Percentiles rank a stretch among this genome's conserved stretches.
These are phyloP conservation scores for Orchesellides sinensis DNA, from an alignment of 2,888 invertebrate genomes.

Conservation along the genomic window DNA sequence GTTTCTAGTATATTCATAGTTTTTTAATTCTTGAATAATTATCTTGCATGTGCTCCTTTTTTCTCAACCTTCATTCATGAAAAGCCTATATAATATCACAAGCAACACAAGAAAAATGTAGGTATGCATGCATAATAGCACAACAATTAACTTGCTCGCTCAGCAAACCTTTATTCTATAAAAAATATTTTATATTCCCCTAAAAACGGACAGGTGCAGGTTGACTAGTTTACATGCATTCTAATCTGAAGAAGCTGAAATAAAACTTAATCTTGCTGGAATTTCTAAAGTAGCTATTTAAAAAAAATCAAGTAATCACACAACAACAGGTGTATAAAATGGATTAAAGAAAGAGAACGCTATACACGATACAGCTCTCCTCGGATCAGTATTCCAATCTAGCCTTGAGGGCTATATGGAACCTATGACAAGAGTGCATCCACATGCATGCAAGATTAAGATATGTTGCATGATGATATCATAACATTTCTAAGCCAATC, in stretches of 20 bases:
- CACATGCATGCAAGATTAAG: too few species aligned
- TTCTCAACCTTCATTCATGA: neutral
- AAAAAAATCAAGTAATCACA: slow-evolving; percentile 24
- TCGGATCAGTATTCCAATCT: too few species aligned
- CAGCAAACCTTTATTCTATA: too few species aligned
- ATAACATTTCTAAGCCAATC: slow-evolving; percentile 30
- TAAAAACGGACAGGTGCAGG: slow-evolving; percentile 6
- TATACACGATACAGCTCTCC: too few species aligned
- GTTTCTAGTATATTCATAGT: neutral
- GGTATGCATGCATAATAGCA: too few species aligned
- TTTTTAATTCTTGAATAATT: slow-evolving; percentile 6
- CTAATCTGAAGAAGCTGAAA: too few species aligned
- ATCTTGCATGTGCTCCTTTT: slow-evolving; percentile 6
- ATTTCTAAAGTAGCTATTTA: slow-evolving; percentile 6
- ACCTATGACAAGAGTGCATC: neutral
- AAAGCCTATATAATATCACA: too few species aligned
- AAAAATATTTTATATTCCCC: neutral
- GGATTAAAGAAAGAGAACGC: too few species aligned
- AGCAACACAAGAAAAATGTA: neutral
- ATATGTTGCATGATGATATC: slow-evolving; percentile 40
- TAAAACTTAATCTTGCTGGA: slow-evolving; percentile 3
- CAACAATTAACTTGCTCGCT: too few species aligned
- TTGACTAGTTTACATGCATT: neutral
- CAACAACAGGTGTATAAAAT: slow-evolving; percentile 29
- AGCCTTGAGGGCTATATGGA: too few species aligned